These are phyloP conservation scores for Lamprotornis superbus DNA, from an alignment of 2,113 vertebrate species.

Conservation along the genomic window DNA sequence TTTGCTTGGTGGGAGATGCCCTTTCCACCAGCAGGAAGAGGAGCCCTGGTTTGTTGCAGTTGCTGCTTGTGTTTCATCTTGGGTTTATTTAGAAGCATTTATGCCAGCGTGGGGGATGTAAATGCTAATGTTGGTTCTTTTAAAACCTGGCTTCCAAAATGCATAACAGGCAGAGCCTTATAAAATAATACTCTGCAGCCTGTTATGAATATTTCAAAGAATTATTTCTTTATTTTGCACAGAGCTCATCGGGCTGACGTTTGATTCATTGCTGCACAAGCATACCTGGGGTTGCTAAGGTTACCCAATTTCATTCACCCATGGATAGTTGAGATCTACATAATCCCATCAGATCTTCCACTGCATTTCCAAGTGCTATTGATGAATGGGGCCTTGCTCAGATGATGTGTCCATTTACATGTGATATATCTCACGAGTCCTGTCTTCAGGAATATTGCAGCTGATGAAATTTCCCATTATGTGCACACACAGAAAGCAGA, in stretches of 20 bases:
- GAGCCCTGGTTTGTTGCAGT: not conserved
- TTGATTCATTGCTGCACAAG: slow-evolving; percentile 76
- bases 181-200: slow-evolving; percentile 73
- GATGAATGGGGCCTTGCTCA: slow-evolving; percentile 92
- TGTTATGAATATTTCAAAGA: slow-evolving; percentile 76
- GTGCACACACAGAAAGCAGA: slow-evolving; percentile 63
- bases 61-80: not conserved
- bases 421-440: slow-evolving; percentile 92
- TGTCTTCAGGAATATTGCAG: slow-evolving; percentile 74
- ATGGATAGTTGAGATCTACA: slow-evolving; percentile 93
- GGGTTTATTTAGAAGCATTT: slow-evolving; percentile 42
- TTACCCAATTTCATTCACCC: slow-evolving; percentile 95
- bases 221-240: slow-evolving; percentile 77
- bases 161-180: slow-evolving; percentile 69
- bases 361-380: slow-evolving; percentile 85
- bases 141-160: slow-evolving; percentile 55
- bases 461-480: slow-evolving; percentile 77
- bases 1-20: not conserved
- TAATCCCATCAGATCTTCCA: slow-evolving; percentile 95
- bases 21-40: not conserved
- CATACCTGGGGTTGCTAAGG: slow-evolving; percentile 96
- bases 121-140: slow-evolving; percentile 37
- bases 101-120: not conserved
- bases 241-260: slow-evolving; percentile 67
- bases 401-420: slow-evolving; percentile 96